Conservation (phyloP, 2,888 invertebrate genomes). For the Podabrus alpinus region DNA sequence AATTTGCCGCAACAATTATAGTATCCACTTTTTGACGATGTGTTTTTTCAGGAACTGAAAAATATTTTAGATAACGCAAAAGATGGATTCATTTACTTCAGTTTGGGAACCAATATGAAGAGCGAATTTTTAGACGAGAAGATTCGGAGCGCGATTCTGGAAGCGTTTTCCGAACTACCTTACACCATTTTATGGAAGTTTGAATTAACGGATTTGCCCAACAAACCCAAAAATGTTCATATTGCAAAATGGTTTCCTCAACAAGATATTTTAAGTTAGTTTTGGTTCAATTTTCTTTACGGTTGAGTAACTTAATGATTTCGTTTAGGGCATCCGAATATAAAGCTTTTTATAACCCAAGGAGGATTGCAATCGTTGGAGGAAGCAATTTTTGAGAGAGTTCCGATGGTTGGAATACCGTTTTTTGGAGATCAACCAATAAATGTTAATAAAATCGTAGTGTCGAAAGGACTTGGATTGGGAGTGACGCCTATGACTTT, state of each 20-base stretch:
- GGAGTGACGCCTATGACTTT: neutral
- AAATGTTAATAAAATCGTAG: neutral
- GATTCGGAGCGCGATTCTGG: neutral
- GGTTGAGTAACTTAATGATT: too few relatives aligned
- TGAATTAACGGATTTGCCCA: neutral
- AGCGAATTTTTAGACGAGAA: neutral
- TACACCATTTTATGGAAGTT: neutral
- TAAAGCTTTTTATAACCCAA: neutral
- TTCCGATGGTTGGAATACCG: neutral
- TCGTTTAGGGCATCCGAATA: too few relatives aligned
- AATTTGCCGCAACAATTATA: neutral
- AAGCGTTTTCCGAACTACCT: neutral
- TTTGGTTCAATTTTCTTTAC: too few relatives aligned
- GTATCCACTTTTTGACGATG: neutral
- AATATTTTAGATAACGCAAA: neutral
- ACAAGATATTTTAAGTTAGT: neutral
- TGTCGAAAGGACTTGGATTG: neutral
- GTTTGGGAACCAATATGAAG: neutral
- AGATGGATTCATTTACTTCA: neutral
- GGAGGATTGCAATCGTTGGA: neutral
- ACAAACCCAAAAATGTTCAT: neutral
- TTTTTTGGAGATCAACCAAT: neutral
- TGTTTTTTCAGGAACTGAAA: neutral
- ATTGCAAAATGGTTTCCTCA: neutral
- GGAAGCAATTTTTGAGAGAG: neutral